Base-by-base conservation (phyloP, 2,113 vertebrate species). In the Hippocampus guttulatus region DNA sequence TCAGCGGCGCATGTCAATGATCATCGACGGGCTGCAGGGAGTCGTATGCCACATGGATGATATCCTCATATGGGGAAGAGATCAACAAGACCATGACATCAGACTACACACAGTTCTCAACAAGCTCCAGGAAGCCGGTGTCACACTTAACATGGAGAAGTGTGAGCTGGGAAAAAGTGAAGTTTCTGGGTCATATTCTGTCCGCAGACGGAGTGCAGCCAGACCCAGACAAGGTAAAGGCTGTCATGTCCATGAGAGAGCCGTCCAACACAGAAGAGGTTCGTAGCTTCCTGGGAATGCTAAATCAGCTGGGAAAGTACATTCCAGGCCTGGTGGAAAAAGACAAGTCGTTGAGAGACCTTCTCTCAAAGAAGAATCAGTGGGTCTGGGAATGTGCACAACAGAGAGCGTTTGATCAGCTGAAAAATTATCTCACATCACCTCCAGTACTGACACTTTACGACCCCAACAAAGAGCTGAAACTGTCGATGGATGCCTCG, bases 21-120 rank as follows among this genome's bases (percentile, higher is more conserved):
- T 76, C 7, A 27, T 67, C 0, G 15, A 70, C 2, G 61, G 71
- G 4, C 60, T 74, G 2, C 43, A 33, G 9, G 49, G 63, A 0
- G 43, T 70, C 2, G 25, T 69, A 0, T 58, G 75, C n/a, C 65
- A 78, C 16, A 72, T 75, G 60, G 66, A 74, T 54, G 71, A 76
- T 18, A 7, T 81, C 9, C 54, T 74, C 1, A 2, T 78, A 0
- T 75, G 69, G 76, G 65, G 73, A 9, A n/a, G n/a, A n/a, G n/a
- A n/a, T n/a, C n/a, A n/a, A n/a, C n/a, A 0, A 14, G 6, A 64
- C 30, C 70, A 76, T 1, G 30, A 82, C 38, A 52, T 38, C 15
- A 40, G 70, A 9, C 57, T 69, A 1, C 75, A 77, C 25, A 8
- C 63, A 2, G 47, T 70, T 12, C 58, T 73, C 14, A 0, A 8